Evolutionary conservation across 2,888 invertebrate genomes (phyloP).

Genomic region (Cartodere bifasciata): DNA sequence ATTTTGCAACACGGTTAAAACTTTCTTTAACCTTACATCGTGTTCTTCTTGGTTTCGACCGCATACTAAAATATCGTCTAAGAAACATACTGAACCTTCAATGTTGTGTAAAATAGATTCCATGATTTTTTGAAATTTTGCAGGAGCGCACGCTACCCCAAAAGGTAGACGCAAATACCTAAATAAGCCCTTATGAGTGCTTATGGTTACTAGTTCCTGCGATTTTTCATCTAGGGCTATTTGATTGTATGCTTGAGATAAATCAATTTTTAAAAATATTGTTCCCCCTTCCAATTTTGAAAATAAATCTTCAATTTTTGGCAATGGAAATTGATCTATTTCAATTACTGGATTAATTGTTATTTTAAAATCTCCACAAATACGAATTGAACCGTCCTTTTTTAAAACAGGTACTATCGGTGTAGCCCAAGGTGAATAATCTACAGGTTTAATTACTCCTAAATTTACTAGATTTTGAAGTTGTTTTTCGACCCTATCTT

Average conservation of each 20-base stretch:
- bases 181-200: conserved; percentile 17
- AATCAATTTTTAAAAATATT: conserved; percentile 15
- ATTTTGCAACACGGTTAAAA: conserved; percentile 3
- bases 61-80: conserved; percentile 16
- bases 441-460: conserved; percentile 1
- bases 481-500: conserved; percentile 2
- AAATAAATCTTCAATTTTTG: conserved; percentile 13
- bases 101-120: conserved; percentile 17
- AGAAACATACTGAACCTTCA: conserved; percentile 15
- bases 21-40: not conserved
- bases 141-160: conserved; percentile 19
- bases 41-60: conserved; percentile 3
- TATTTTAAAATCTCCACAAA: conserved; percentile 4
- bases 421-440: conserved; percentile 2
- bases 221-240: conserved; percentile 6
- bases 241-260: conserved; percentile 7
- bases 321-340: conserved; percentile 17
- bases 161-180: conserved; percentile 17
- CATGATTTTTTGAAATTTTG: conserved; percentile 22
- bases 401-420: conserved; percentile 3
- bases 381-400: conserved; percentile 1
- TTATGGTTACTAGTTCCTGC: conserved; percentile 16
- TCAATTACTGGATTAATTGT: conserved; percentile 12
- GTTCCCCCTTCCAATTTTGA: conserved; percentile 11
- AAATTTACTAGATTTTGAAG: conserved; percentile 2